Percentiles rank a stretch among this genome's conserved stretches.
phyloP scores from a whole-genome alignment of 2,888 invertebrate genomes.

The Acrobasis consociella region DNA sequence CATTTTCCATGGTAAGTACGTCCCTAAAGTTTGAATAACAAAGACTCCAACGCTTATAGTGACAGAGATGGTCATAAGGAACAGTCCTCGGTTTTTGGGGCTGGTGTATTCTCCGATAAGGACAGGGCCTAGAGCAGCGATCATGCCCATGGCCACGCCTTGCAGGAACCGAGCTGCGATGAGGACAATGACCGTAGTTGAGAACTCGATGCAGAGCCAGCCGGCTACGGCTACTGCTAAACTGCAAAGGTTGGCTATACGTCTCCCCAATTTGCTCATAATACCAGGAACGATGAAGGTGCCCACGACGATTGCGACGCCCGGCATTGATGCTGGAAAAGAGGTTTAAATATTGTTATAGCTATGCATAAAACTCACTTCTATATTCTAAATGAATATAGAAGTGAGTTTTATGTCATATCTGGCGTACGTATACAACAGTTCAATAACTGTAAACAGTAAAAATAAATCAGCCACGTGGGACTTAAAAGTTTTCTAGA shows the following conservation, averaged over 20 bases:
- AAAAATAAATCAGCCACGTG: too few relatives aligned
- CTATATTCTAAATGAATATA: too few relatives aligned
- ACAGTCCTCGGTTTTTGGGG: conserved; percentile 82
- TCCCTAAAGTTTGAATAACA: conserved; percentile 83
- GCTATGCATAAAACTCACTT: too few relatives aligned
- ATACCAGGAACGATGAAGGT: conserved; percentile 58
- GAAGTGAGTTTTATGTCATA: too few relatives aligned
- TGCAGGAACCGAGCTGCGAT: conserved; percentile 56
- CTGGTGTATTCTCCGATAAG: conserved; percentile 80
- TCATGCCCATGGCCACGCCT: conserved; percentile 76
- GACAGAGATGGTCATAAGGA: conserved; percentile 81
- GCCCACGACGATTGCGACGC: conserved; percentile 58
- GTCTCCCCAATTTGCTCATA: conserved; percentile 81
- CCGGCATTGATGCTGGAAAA: conserved; percentile 56
- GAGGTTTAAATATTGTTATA: not conserved
- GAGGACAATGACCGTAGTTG: conserved; percentile 57
- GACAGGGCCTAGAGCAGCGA: conserved; percentile 70
- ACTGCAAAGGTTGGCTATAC: conserved; percentile 68
- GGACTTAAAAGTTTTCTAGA: too few relatives aligned
- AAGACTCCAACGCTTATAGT: conserved; percentile 83
- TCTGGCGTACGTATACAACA: too few relatives aligned
- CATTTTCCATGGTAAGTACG: conserved; percentile 78
- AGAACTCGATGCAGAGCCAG: conserved; percentile 76
- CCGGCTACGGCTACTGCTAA: conserved; percentile 74
- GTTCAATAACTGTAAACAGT: too few relatives aligned